A percentile compares a stretch with the other conserved stretches of the same genome.
Evolutionary conservation across 2,888 invertebrate genomes (phyloP).

Genomic region (Hypomecis atomaria): DNA sequence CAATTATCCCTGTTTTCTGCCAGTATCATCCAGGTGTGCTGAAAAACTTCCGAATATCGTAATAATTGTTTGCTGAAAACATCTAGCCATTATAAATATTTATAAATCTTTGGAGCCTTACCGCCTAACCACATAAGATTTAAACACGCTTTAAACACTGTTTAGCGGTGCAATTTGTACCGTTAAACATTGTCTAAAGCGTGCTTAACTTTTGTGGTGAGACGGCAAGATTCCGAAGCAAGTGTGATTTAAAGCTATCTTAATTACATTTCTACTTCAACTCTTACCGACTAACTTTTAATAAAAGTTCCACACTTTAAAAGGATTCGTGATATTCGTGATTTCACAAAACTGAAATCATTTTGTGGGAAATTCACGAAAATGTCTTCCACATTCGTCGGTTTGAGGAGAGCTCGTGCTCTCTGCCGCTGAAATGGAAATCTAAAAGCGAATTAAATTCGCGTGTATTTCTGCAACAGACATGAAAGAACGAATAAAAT

Average conservation of each 20-base stretch:
- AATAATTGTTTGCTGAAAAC: too few species aligned
- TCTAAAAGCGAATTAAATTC: conserved; percentile 23
- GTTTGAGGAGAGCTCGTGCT: conserved; percentile 12
- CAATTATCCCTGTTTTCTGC: too few species aligned
- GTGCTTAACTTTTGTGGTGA: neutral
- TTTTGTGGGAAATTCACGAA: conserved; percentile 21
- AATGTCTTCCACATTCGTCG: conserved; percentile 23
- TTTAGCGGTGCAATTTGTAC: neutral
- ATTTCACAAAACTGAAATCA: conserved; percentile 20
- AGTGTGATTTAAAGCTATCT: conserved; percentile 2
- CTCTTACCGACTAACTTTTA: conserved; percentile 2
- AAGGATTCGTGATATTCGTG: conserved; percentile 13
- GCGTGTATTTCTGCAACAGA: conserved; percentile 14
- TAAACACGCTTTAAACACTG: too few species aligned
- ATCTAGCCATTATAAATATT: too few species aligned
- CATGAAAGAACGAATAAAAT: neutral
- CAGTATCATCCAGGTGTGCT: too few species aligned
- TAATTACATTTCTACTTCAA: conserved; percentile 8
- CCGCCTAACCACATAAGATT: too few species aligned
- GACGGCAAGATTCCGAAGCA: neutral
- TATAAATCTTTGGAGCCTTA: too few species aligned
- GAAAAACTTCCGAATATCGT: too few species aligned
- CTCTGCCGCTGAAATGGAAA: conserved; percentile 23
- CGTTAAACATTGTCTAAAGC: too few species aligned
- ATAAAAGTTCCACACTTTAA: conserved; percentile 15